Evolutionary conservation across 2,797 vertebrate species (phyloP), one percentile per base, ranked within the genome.

Genomic region (Champsocephalus esox): DNA sequence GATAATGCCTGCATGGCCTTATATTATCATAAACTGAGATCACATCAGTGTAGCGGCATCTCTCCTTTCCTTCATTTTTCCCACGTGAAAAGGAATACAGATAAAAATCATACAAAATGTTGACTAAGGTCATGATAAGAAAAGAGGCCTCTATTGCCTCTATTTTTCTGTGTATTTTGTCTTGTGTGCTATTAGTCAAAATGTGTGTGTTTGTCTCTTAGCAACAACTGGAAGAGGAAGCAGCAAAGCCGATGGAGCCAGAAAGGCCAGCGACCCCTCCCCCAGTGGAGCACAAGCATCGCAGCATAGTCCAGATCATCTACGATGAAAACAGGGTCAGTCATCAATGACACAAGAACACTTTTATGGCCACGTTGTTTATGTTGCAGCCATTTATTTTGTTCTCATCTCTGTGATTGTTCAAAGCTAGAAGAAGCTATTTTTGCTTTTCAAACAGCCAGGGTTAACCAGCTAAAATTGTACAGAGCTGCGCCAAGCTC

Each of bases 161-260:
- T 66, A 6, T 61, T 59, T 28, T 16, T 7, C 3, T 48, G 1
- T 65, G 12, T 81, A 13, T 13, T 84, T 64, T 44, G 52, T 69
- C 46, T 67, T 46, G 11, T 61, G 50, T 60, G 10, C 24, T 59
- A 17, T 76, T 78, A 57, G 49, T 84, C 5, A 70, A 74, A 80
- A 70, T 80, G 44, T 83, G 66, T 62, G 82, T 89, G 73, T 85
- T 85, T 79, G 89, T 97, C 87, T 96, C 94, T 91, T 95, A 99
- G 98, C 98, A 99, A 99, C 98, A 99, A 95, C 96, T 99, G 19
- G 98, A 99, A 92, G 98, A 98, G 93, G 98, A 99, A 95, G 98
- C 98, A 46, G 98, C 98, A 3, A 99, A 99, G 92, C 98, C 98
- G 61, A 94, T 97, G 28, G 97, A 99, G 95, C 98, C 98, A 0